Conservation (phyloP, 2,113 vertebrate genomes). For the Macrotis lagotis region DNA sequence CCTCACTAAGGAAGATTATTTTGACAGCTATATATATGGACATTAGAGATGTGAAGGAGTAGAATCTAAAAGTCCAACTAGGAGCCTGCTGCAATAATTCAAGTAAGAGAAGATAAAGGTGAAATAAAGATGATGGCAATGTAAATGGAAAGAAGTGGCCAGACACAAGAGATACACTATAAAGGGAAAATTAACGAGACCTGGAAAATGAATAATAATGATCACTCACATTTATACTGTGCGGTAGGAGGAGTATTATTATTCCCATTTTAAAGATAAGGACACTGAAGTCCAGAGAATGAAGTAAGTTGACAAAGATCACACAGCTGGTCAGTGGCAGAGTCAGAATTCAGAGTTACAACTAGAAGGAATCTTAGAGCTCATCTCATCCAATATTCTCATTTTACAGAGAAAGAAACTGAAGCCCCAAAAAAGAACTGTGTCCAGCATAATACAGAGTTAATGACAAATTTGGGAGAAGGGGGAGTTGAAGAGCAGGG, state of each 20-base stretch:
- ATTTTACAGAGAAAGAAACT: no score
- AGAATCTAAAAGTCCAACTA: background rate
- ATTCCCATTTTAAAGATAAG: background rate
- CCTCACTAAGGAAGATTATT: background rate
- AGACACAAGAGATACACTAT: background rate
- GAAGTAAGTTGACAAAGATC: no score
- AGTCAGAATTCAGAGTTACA: no score
- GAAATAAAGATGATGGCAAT: background rate
- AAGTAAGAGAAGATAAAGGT: background rate
- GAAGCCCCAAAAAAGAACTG: no score
- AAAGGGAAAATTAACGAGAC: background rate
- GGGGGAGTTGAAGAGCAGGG: background rate
- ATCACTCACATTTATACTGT: background rate
- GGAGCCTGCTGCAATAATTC: background rate
- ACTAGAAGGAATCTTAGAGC: no score
- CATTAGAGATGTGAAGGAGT: background rate
- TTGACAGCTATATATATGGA: background rate
- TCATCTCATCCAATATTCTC: no score
- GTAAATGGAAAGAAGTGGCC: background rate
- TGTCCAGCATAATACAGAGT: background rate
- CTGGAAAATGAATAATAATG: background rate
- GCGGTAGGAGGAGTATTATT: background rate
- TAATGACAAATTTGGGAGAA: background rate
- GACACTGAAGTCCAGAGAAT: background rate
- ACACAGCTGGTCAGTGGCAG: no score